Base-by-base conservation (phyloP, 2,888 invertebrate species). In the Cephonodes hylas region DNA sequence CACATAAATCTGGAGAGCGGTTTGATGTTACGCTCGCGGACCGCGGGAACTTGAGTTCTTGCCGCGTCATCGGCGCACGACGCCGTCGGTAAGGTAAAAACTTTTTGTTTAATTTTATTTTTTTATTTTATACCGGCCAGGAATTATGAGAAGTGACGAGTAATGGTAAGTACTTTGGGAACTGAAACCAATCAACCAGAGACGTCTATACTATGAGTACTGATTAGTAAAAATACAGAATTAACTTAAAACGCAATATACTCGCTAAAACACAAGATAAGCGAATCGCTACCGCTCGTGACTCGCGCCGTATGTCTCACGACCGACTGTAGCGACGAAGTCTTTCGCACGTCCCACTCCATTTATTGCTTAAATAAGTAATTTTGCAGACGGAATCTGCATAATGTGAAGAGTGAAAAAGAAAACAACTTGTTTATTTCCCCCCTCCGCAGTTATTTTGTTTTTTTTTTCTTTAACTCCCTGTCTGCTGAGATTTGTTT, bases 351-450 rank as follows among this genome's bases (percentile, higher is more conserved):
- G 79, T 84, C 83, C 77, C 81, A 80, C 78, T 78, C 81, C 84
- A 85, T 90, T 89, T 90, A 88, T 89, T 86, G 86, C 88, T 82
- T 84, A 86, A 88, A 89, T 88, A 88, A 88, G 90, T 89, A 88
- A 89, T 89, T 89, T 85, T 72, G 76, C 76, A 82, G 79, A 83
- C 84, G 81, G 80, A 84, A 89, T 91, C 83, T 89, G 85, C 90
- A 90, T 91, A 90, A 90, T 88, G 85, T 81, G 79, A 76, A 67
- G 67, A 80, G 78, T 76, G 75, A 77, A 79, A 83, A 85, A 87
- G 82, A 85, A 87, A 86, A 83, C 83, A 86, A 88, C 73, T 87
- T 88, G 81, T 84, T 84, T 86, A 79, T 74, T 79, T 76, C 76
- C 72, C n/a, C n/a, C n/a, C n/a, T n/a, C n/a, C n/a, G n/a, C n/a